Percentiles rank a stretch among this genome's conserved stretches.
Evolutionary conservation across 1,140 invertebrate genomes (phyloP).

Genomic region (Panagrolaimus sp.): DNA sequence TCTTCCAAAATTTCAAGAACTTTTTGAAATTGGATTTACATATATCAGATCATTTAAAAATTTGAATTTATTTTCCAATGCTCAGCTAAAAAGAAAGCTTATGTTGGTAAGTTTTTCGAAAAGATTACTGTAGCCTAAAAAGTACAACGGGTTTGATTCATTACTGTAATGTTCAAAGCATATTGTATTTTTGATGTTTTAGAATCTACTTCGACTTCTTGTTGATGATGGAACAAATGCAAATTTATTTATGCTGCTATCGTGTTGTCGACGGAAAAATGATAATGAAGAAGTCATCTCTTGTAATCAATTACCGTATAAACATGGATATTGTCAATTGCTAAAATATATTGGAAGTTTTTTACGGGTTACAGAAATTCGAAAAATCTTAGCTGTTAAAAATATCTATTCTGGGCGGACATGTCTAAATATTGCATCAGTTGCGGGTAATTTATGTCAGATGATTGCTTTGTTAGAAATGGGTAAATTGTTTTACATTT

Average conservation of each 20-base stretch:
- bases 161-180: background rate
- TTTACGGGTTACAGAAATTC: background rate
- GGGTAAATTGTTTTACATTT: no score
- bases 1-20: background rate
- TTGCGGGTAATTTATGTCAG: background rate
- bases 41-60: background rate
- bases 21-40: background rate
- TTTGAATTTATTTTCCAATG: background rate
- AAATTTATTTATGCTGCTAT: background rate
- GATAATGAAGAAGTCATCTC: background rate
- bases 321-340: background rate
- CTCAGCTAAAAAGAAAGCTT: background rate
- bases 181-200: background rate
- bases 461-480: background rate
- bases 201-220: background rate
- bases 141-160: background rate
- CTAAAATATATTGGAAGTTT: slow-evolving; percentile 3
- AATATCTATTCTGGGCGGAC: slow-evolving; percentile 1
- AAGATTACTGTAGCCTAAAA: no score
- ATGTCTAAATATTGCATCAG: background rate
- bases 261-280: background rate
- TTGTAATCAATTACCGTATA: background rate
- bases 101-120: background rate
- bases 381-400: background rate
- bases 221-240: background rate